These are phyloP conservation scores for Rhimphoctona megacephalus DNA, from an alignment of 2,888 invertebrate genomes.

Conservation along the genomic window DNA sequence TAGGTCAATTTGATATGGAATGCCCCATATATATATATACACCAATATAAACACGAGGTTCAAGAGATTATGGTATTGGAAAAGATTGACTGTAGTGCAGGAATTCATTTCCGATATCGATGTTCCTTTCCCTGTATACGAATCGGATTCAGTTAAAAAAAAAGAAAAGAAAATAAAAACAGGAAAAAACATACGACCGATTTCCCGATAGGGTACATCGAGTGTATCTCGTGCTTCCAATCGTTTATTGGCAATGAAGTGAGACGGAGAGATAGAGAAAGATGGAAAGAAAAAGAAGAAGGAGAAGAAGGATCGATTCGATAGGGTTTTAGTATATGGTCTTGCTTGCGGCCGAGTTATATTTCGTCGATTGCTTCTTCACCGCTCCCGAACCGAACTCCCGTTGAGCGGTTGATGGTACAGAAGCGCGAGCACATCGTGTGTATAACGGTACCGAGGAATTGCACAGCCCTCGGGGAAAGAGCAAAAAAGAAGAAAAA, in stretches of 20 bases:
- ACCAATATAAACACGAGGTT: neutral
- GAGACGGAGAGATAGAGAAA: slow-evolving; percentile 2
- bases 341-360: slow-evolving; percentile 58
- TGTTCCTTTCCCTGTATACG: slow-evolving; percentile 23
- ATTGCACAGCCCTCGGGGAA: slow-evolving; percentile 60
- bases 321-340: slow-evolving; percentile 41
- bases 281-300: neutral
- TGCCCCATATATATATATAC: neutral
- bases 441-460: slow-evolving; percentile 63
- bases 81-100: slow-evolving; percentile 39
- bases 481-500: slow-evolving; percentile 35
- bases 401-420: slow-evolving; percentile 62
- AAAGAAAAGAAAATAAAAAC: slow-evolving; percentile 33
- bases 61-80: slow-evolving; percentile 27
- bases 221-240: slow-evolving; percentile 56
- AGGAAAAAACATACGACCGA: slow-evolving; percentile 23
- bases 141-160: slow-evolving; percentile 28
- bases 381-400: slow-evolving; percentile 59
- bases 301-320: slow-evolving; percentile 36
- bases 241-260: slow-evolving; percentile 54
- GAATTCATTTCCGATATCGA: slow-evolving; percentile 63
- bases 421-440: slow-evolving; percentile 56
- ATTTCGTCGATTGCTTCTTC: slow-evolving; percentile 65
- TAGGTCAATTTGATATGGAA: no score
- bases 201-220: slow-evolving; percentile 58